Base-by-base conservation (phyloP, 2,113 vertebrate species). In the Gallinago undulata region DNA sequence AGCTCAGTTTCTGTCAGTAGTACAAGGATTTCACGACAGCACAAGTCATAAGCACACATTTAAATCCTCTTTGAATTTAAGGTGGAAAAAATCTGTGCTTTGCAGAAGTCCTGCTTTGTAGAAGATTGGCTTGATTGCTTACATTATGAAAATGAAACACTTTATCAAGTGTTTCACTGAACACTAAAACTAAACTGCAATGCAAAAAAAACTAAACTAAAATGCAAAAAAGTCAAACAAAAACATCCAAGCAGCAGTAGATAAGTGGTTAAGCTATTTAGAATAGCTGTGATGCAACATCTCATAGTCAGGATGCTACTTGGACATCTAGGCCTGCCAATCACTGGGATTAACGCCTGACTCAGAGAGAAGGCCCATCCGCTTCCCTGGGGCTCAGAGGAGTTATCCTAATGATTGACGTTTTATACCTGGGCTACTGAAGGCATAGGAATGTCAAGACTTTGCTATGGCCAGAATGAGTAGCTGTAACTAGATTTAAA, bases 261-360 rank as follows among this genome's bases (percentile, higher is more conserved):
- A 2, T 64, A 60, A 60, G 10, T 30, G 28, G 11, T 55, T 55
- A 30, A 55, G 28, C 28, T 48, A 23, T 48, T 48, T 63, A 68
- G 21, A 93, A 39, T 47, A 48, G 28, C n/a, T 60, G 43, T 68
- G 24, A 25, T 78, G 19, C 30, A 75, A 33, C n/a, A 39, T 82
- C 2, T 3, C 24, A 2, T n/a, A 72, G 35, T 47, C 48, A 35
- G 9, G 33, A 30, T 67, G 41, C 28, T 84, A 19, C 25, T 31
- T 83, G 37, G 50, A 48, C 11, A 43, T 10, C 19, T 33, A 7
- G 0, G n/a, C 17, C 28, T 10, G 1, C 12, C 1, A 3, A 5
- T 69, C 4, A 6, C 5, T 13, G 10, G 30, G 22, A 31, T 35
- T 47, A 79, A 39, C 23, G 17, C 8, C 21, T 43, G 43, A 43